Evolutionary conservation across 2,888 invertebrate species (phyloP).

Genomic region (Neria commutata): DNA sequence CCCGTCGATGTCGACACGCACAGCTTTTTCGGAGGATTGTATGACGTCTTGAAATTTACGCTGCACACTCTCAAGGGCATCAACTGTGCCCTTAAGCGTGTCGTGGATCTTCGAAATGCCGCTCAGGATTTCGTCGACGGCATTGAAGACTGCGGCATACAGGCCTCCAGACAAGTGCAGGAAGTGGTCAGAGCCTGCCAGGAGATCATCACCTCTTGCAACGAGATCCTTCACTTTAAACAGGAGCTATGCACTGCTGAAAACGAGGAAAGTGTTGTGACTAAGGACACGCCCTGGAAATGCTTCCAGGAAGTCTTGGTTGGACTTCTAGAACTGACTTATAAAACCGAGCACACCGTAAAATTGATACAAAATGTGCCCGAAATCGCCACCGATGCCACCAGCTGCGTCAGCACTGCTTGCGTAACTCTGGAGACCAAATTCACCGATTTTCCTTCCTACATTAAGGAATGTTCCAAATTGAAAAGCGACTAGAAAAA

Average conservation of each 20-base stretch:
- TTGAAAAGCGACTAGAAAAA: no score
- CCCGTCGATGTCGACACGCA: slow-evolving; percentile 23
- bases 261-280: slow-evolving; percentile 1
- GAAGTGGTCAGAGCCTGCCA: slow-evolving; percentile 38
- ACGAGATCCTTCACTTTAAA: slow-evolving; percentile 36
- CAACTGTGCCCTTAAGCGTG: slow-evolving; percentile 43
- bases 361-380: slow-evolving; percentile 38
- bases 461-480: slow-evolving; percentile 40
- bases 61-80: slow-evolving; percentile 44
- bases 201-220: slow-evolving; percentile 34
- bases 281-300: not conserved
- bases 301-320: slow-evolving; percentile 34
- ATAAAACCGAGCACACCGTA: slow-evolving; percentile 30
- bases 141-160: slow-evolving; percentile 36
- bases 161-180: slow-evolving; percentile 36
- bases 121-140: slow-evolving; percentile 32
- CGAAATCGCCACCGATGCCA: slow-evolving; percentile 28
- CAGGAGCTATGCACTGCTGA: slow-evolving; percentile 35
- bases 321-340: slow-evolving; percentile 30
- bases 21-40: slow-evolving; percentile 1
- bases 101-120: slow-evolving; percentile 32
- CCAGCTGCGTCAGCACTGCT: slow-evolving; percentile 15
- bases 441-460: slow-evolving; percentile 40
- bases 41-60: slow-evolving; percentile 23
- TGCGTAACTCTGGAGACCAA: slow-evolving; percentile 29